Percentiles rank a stretch among this genome's conserved stretches.
These are phyloP conservation scores for Hipparchia semele DNA, from an alignment of 2,888 invertebrate genomes.

Conservation along the genomic window DNA sequence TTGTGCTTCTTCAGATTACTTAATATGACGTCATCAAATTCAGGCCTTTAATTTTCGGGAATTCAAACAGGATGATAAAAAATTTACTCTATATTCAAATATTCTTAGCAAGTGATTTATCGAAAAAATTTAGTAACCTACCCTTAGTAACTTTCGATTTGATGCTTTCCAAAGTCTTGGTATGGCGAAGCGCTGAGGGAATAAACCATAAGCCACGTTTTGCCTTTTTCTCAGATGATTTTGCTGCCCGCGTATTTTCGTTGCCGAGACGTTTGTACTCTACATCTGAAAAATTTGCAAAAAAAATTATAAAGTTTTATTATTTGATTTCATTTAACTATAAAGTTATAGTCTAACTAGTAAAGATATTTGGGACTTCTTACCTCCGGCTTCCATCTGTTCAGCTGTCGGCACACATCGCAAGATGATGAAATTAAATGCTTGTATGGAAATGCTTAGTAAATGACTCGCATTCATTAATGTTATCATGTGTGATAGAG, in stretches of 20 bases:
- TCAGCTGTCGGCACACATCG: slow-evolving; percentile 82
- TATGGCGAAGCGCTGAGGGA: slow-evolving; percentile 76
- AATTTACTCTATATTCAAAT: not conserved
- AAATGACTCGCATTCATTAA: slow-evolving; percentile 83
- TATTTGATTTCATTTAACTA: not conserved
- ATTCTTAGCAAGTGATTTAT: not conserved
- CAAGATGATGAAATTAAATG: slow-evolving; percentile 77
- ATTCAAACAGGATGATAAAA: not conserved
- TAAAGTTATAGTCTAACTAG: not conserved
- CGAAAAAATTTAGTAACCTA: slow-evolving; percentile 38
- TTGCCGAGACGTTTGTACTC: slow-evolving; percentile 77
- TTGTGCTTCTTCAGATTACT: not conserved
- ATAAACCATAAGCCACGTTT: slow-evolving; percentile 80
- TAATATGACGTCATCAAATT: not conserved
- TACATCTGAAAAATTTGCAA: slow-evolving; percentile 61
- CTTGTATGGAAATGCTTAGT: slow-evolving; percentile 74
- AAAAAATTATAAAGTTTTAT: not conserved
- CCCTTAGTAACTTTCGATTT: slow-evolving; percentile 78
- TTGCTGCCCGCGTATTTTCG: slow-evolving; percentile 58
- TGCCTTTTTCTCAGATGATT: slow-evolving; percentile 58
- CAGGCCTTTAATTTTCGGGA: not conserved
- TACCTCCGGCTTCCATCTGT: slow-evolving; percentile 79
- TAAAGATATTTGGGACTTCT: not conserved
- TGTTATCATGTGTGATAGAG: slow-evolving; percentile 84
- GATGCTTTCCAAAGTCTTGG: slow-evolving; percentile 76